These are phyloP conservation scores for Brachionus rotundiformis DNA, from an alignment of 1,140 invertebrate species.

Conservation along the genomic window DNA sequence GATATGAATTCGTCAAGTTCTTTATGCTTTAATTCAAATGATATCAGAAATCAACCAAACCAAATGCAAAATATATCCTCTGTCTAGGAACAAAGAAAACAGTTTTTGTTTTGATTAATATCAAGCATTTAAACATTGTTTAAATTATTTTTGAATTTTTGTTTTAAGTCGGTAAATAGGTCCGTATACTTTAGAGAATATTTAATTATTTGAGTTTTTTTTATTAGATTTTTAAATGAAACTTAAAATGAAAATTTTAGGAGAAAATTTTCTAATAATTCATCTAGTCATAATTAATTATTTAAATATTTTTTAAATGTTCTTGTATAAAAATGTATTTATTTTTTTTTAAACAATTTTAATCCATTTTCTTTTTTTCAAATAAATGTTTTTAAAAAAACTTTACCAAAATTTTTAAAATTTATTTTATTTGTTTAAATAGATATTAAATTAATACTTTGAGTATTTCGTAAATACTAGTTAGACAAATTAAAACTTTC, in stretches of 20 bases:
- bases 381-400: not conserved
- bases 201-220: not conserved
- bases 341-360: not conserved
- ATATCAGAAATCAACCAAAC: slow-evolving; percentile 34
- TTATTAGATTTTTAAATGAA: not conserved
- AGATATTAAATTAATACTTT: too few species aligned
- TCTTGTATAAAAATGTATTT: not conserved
- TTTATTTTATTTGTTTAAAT: too few species aligned
- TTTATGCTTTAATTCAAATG: not conserved
- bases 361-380: not conserved
- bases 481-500: too few species aligned
- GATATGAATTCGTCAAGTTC: slow-evolving; percentile 30
- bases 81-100: not conserved
- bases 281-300: not conserved
- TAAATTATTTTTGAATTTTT: not conserved
- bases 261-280: not conserved
- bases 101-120: not conserved
- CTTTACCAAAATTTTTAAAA: too few species aligned
- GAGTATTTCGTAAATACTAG: too few species aligned
- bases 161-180: not conserved
- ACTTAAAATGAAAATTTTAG: not conserved
- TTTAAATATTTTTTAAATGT: not conserved
- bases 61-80: slow-evolving; percentile 40
- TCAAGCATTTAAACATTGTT: not conserved
- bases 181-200: not conserved